Evolutionary conservation across 2,888 invertebrate species (phyloP), one percentile per base, ranked within the genome.

Genomic region (Nudaria mundana): DNA sequence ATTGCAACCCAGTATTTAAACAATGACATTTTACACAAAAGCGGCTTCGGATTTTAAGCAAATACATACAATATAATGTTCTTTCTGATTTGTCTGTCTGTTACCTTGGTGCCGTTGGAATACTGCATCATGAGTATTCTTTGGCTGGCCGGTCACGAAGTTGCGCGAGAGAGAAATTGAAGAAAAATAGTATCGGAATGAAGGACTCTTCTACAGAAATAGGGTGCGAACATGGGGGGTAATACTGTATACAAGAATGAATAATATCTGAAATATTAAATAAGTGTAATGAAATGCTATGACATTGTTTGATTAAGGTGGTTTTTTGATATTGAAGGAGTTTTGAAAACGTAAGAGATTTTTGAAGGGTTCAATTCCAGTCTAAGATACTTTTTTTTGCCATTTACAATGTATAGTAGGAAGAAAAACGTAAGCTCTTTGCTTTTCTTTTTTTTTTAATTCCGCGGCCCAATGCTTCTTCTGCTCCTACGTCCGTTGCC

Each of bases 91-190:
- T 59, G 48, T 66, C 64, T 66, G 66, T 63, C 48, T 72, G 72
- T 82, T 85, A 84, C 83, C 83, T 81, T 72, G 53, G 50, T 52
- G 72, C 72, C 72, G 85, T 71, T 83, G 87, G 87, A 78, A 81
- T 76, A 81, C 83, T 74, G 51, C 77, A 72, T 72, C 82, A 71
- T 66, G 81, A 76, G 85, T 79, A 79, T 76, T 74, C 83, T 74
- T 76, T 68, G 73, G 72, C 71, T 64, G 71, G 65, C 76, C 66
- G 69, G 67, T 60, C 59, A 60, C 72, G 60, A 57, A 48, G 55
- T 47, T 44, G 53, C 45, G 50, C 45, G 56, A 50, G 52, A 46
- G 60, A 49, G 48, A n/a, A 48, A 57, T 62, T 45, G 52, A 40
- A 43, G 40, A 52, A 45, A 45, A 44, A n/a, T n/a, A n/a, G 48